Percentiles rank a stretch among this genome's conserved stretches.
phyloP scores from a whole-genome alignment of 2,113 vertebrate species.

The Muntiacus muntjak region DNA sequence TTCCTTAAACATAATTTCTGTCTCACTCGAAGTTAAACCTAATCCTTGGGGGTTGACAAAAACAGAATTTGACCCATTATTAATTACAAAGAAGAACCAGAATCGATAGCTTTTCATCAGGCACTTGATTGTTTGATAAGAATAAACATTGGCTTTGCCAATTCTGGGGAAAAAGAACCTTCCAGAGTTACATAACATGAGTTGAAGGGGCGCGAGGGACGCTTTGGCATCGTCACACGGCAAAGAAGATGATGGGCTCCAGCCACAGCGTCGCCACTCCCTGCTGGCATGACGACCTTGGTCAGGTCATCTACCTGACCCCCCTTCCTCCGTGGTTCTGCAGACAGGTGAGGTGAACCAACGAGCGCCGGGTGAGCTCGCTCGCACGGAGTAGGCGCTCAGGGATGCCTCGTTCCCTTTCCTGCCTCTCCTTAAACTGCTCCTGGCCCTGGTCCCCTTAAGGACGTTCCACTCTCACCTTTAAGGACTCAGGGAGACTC shows the following conservation, averaged over 20 bases:
- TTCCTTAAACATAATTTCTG: background rate
- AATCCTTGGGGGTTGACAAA: background rate
- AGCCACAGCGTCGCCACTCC: background rate
- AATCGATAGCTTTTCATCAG: background rate
- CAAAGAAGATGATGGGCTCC: background rate
- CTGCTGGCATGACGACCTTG: no score
- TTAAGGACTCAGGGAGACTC: slow-evolving; percentile 55
- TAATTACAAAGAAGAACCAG: background rate
- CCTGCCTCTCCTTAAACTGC: background rate
- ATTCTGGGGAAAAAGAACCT: background rate
- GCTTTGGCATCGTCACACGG: background rate
- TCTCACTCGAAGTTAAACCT: background rate
- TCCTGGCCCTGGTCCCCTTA: background rate
- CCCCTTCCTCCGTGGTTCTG: background rate
- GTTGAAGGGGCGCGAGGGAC: background rate
- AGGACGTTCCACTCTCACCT: background rate
- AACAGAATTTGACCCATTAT: background rate
- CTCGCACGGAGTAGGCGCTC: background rate
- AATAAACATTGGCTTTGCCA: background rate
- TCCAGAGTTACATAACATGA: background rate
- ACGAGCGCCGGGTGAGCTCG: background rate
- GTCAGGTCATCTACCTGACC: background rate
- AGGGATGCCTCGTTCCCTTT: background rate
- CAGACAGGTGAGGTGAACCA: background rate
- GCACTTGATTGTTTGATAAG: background rate